Evolutionary conservation across 1,140 invertebrate species (phyloP).

Genomic region (Drosophila watanabei): DNA sequence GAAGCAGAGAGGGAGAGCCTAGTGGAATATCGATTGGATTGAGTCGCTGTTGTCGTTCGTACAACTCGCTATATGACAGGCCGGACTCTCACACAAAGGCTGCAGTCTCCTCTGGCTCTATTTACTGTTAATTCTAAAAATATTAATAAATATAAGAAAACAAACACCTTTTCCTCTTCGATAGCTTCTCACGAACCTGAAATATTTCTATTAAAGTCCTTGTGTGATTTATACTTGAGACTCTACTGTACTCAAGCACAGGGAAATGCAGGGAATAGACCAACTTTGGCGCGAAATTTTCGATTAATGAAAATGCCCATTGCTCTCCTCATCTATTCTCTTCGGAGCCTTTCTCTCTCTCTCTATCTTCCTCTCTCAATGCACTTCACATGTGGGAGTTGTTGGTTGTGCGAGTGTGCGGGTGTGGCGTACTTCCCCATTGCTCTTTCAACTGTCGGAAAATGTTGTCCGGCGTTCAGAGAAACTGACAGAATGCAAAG

Average conservation of each 20-base stretch:
- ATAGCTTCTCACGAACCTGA: too few species aligned
- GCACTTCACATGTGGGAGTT: conserved; percentile 19
- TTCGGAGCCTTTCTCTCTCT: background rate
- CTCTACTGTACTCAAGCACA: background rate
- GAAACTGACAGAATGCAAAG: conserved; percentile 52
- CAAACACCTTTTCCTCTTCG: too few species aligned
- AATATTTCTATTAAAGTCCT: background rate
- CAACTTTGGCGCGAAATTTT: conserved; percentile 80
- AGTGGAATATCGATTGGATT: conserved; percentile 44
- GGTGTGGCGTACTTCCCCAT: conserved; percentile 51
- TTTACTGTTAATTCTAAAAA: background rate
- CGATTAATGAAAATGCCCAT: conserved; percentile 71
- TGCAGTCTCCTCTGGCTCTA: background rate
- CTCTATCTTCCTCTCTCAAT: background rate
- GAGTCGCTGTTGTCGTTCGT: conserved; percentile 1
- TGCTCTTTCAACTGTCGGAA: conserved; percentile 68
- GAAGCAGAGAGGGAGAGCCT: conserved; percentile 40
- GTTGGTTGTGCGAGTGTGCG: background rate
- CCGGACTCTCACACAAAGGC: background rate
- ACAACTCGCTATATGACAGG: background rate
- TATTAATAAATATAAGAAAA: background rate
- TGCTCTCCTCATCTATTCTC: background rate
- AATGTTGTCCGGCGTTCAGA: conserved; percentile 66
- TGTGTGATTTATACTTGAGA: conserved; percentile 17
- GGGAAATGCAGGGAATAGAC: background rate